Base-by-base conservation (phyloP, 2,113 vertebrate genomes). In the Phocoena sinus region DNA sequence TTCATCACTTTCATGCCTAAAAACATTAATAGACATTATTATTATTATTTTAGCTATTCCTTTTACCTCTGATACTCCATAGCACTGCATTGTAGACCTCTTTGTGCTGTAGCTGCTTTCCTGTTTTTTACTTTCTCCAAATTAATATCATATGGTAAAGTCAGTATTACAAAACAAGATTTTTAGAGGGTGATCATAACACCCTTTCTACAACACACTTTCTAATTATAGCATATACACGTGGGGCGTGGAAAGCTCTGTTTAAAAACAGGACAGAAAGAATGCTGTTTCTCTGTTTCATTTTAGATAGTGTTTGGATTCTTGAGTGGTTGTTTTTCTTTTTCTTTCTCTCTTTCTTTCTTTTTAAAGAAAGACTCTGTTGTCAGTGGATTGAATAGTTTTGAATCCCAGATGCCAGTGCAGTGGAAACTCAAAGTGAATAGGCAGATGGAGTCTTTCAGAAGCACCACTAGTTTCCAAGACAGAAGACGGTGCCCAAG, bases 91-190 rank as follows among this genome's bases (percentile, higher is more conserved):
- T 79, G 41, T 56, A 93, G 93, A 94, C 79, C 83, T 84, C 58
- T 90, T 41, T 94, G 91, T 97, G 86, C 89, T 92, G 58, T 77
- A 94, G 68, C 86, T 92, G 86, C 79, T 92, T 97, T 96, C 89
- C 96, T 97, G 73, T 92, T 92, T 87, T 95, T 87, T 97, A 4
- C 65, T 81, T 95, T 76, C 74, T 44, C 63, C 38, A 97, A 98
- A 98, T 98, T 98, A 98, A 94, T 98, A 97, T 97, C 97, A 97
- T 95, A 95, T 97, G 98, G 70, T 86, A 97, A 95, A 97, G 92
- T 91, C 91, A 96, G 65, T 88, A 85, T 97, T 83, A 96, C 91
- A 96, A 97, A 98, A 97, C 96, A 98, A 96, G 93, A 95, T 93
- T 97, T 97, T 97, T 97, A 94, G 58, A 89, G 89, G 82, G 89